Conservation (phyloP, 30 jellyfish, hydroid and myxozoan species). For the Hydractinia echinata region DNA sequence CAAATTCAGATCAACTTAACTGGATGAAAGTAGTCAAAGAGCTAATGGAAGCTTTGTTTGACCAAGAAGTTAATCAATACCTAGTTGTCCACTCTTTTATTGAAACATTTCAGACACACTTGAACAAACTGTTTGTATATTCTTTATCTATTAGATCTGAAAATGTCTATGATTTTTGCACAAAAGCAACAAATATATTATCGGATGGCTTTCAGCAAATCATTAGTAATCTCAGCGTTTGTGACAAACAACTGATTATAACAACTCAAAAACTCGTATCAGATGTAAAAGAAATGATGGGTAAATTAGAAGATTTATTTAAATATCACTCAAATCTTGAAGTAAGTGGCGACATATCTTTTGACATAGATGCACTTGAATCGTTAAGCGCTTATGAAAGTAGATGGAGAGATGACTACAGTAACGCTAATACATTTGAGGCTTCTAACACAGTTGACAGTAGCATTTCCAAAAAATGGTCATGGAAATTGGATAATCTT, state of each 20-base stretch:
- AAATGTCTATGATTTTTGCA: background rate
- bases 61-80: background rate
- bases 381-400: background rate
- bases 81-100: background rate
- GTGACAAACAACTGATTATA: background rate
- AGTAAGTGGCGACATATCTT: background rate
- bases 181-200: background rate
- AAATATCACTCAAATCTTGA: background rate
- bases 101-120: background rate
- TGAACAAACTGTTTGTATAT: background rate
- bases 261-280: background rate
- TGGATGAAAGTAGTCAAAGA: conserved; percentile 5
- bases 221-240: background rate
- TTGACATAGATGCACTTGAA: background rate
- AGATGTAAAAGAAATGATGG: background rate
- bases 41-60: background rate
- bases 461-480: background rate
- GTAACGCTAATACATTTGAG: background rate
- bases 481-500: background rate
- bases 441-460: background rate
- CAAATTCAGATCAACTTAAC: background rate
- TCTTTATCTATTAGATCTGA: background rate
- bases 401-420: background rate
- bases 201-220: background rate
- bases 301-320: too few relatives aligned